phyloP scores from a whole-genome alignment of 2,888 invertebrate species.

The Hypomecis atomaria region DNA sequence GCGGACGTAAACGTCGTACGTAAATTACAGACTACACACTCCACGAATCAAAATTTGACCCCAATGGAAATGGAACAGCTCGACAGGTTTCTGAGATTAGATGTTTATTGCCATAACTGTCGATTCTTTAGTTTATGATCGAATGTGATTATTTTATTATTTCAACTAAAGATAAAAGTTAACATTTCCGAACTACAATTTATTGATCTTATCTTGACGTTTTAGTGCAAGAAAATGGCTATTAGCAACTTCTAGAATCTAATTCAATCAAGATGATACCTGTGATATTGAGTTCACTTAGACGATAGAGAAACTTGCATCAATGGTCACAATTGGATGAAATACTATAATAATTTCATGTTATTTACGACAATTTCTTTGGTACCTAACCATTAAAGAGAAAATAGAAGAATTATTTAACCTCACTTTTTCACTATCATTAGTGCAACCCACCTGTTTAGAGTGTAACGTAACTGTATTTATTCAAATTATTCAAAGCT shows the following conservation, averaged over 20 bases:
- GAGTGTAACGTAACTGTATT: constrained; percentile 26
- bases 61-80: constrained; percentile 34
- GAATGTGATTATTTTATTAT: constrained; percentile 22
- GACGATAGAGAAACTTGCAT: too few relatives aligned
- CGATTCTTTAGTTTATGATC: constrained; percentile 34
- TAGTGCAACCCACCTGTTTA: constrained; percentile 15
- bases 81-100: constrained; percentile 40
- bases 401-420: not conserved
- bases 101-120: constrained; percentile 40
- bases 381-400: not conserved
- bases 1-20: constrained; percentile 37
- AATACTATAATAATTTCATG: not conserved
- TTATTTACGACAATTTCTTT: not conserved
- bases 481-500: constrained; percentile 27
- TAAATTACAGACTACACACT: constrained; percentile 34
- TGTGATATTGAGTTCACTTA: too few relatives aligned
- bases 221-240: not conserved
- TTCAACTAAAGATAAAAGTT: constrained; percentile 16
- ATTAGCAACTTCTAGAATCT: not conserved
- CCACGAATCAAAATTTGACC: constrained; percentile 34
- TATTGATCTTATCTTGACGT: not conserved
- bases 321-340: not conserved
- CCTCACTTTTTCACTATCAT: constrained; percentile 6
- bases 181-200: not conserved
- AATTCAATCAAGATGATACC: not conserved